These are phyloP conservation scores for Odocoileus hemionus DNA, from an alignment of 2,113 vertebrate genomes.

Conservation along the genomic window DNA sequence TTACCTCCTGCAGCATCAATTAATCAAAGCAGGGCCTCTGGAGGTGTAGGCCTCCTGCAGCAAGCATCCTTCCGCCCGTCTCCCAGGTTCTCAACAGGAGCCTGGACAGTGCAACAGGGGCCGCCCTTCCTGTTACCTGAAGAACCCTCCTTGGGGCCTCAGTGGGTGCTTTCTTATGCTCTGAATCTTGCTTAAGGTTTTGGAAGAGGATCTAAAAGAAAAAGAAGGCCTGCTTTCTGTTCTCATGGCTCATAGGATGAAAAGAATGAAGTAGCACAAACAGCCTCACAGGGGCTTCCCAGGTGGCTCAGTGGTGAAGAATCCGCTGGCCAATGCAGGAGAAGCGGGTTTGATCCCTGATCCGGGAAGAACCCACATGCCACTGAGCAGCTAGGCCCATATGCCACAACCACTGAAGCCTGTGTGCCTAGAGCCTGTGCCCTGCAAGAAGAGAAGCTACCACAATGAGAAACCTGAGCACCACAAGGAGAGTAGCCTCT, in stretches of 20 bases:
- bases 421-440: not conserved
- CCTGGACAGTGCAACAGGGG: accelerated
- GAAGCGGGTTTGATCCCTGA: not conserved
- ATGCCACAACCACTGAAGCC: not conserved
- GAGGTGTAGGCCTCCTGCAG: not conserved
- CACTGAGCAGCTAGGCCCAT: not conserved
- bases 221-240: not conserved
- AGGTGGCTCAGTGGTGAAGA: not conserved
- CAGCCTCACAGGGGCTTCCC: not conserved
- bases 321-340: not conserved
- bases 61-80: not conserved
- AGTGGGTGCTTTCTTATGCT: not conserved
- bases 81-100: not conserved
- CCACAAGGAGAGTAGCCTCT: not conserved
- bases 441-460: not conserved
- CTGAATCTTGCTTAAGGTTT: not conserved
- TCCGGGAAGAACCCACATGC: not conserved
- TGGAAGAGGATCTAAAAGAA: not conserved
- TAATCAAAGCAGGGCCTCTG: not conserved
- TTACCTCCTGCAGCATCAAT: accelerated
- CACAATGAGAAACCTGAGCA: not conserved
- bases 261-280: not conserved
- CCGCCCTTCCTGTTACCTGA: not conserved
- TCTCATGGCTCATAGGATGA: not conserved
- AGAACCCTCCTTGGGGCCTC: not conserved